Conservation (phyloP, 2,113 vertebrate genomes). For the Peromyscus leucopus region DNA sequence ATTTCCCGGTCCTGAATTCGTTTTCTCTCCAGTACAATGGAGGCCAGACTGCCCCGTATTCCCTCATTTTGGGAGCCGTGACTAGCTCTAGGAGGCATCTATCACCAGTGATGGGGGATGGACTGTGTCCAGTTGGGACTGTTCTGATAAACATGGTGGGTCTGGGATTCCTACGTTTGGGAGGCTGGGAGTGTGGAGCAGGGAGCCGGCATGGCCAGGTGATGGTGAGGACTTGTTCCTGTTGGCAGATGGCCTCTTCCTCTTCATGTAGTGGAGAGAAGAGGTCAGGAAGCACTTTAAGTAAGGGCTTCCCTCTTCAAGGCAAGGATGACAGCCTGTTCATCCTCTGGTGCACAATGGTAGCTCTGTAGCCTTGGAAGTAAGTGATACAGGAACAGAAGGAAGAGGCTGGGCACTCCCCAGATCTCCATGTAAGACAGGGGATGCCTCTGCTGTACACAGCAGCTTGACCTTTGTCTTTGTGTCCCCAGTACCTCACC, state of each 20-base stretch:
- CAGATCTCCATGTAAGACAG: neutral
- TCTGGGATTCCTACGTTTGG: neutral
- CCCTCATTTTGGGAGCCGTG: neutral
- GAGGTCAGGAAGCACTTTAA: neutral
- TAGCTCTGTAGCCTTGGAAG: neutral
- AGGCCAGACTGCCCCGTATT: neutral
- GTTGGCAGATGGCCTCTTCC: neutral
- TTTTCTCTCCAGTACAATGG: neutral
- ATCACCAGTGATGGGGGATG: too few species aligned
- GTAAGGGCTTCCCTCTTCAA: neutral
- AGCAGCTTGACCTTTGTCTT: neutral
- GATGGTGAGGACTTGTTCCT: neutral
- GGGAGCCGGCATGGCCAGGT: neutral
- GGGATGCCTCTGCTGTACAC: too few species aligned
- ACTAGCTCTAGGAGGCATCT: neutral
- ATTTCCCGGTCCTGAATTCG: neutral
- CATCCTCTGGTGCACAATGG: accelerated
- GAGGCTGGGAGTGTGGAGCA: neutral
- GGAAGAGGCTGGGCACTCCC: neutral
- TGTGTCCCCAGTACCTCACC: neutral
- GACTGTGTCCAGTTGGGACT: neutral
- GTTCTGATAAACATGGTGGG: too few species aligned
- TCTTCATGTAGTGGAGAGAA: accelerated
- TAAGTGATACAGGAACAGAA: neutral
- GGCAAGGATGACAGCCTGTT: neutral